Evolutionary conservation across 2,113 vertebrate species (phyloP), one percentile per base, ranked within the genome.

Genomic region (Vicugna pacos): DNA sequence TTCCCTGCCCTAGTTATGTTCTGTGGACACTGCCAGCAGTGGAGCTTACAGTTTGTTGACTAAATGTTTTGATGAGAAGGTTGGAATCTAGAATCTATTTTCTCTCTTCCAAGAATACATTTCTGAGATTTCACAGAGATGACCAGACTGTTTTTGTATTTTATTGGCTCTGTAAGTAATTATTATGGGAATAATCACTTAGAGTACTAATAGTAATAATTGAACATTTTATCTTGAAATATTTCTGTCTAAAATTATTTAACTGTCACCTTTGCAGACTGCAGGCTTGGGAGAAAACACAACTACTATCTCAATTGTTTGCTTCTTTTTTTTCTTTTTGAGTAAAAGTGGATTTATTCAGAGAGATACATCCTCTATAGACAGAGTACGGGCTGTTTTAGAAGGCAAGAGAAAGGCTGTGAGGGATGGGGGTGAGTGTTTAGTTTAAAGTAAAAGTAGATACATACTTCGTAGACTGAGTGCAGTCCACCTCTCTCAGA

Each of bases 231-330:
- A 42, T 86, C 20, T 65, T 83, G 69, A 70, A 86, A 77, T 85
- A 69, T 75, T 96, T 94, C 46, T 94, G 19, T 64, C 19, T 91
- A 75, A 73, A 91, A 76, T 94, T 91, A 67, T 73, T 94, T 77
- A 75, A 56, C 58, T 94, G 30, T 76, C 50, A 70, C 26, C 50
- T 89, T 46, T 72, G 28, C 3, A 73, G 16, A 73, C 30, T 72
- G 42, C 15, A 84, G 16, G 32, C 50, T 38, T 54, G 70, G 58
- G 50, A 52, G 20, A 64, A 75, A 92, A 86, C 30, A 86, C 4
- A 50, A 50, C 42, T 64, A 32, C n/a, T 50, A 22, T 52, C 5
- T 83, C 54, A 91, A 11, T 72, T 70, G 38, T 69, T 75, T 75
- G 22, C 56, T 54, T 54, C 52, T 54, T 54, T 54, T 54, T 16